Percentiles rank a stretch among this genome's conserved stretches.
Evolutionary conservation across 2,113 vertebrate genomes (phyloP).

Genomic region (Corapipo altera): DNA sequence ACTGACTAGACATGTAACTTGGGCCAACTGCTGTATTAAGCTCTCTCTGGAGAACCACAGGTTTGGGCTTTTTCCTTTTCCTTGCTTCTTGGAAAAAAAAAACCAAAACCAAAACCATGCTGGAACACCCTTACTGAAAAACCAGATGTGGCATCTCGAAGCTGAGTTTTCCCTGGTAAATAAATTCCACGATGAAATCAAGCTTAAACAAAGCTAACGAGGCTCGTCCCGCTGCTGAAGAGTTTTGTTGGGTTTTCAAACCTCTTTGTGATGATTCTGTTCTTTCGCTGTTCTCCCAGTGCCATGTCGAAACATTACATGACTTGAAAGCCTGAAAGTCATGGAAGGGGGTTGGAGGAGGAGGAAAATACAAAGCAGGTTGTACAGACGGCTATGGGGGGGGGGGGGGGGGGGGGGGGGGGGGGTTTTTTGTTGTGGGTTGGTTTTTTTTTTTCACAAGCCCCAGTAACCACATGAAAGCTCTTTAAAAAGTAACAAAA

Average conservation of each 20-base stretch:
- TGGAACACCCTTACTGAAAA: not conserved
- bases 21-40: not conserved
- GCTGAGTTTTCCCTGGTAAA: not conserved
- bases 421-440: not conserved
- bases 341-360: not conserved
- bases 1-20: not conserved
- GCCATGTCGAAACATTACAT: not conserved
- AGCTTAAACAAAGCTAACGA: slow-evolving; percentile 15
- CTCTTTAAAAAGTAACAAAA: slow-evolving; percentile 28
- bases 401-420: not conserved
- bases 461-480: slow-evolving; percentile 46
- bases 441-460: not conserved
- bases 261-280: slow-evolving; percentile 11
- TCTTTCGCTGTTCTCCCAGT: slow-evolving; percentile 20
- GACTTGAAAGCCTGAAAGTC: slow-evolving; percentile 42
- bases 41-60: not conserved
- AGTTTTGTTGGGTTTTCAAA: slow-evolving; percentile 32
- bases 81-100: not conserved
- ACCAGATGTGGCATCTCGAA: not conserved
- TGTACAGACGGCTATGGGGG: not conserved
- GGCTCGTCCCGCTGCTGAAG: not conserved
- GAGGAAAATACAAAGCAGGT: slow-evolving; percentile 6
- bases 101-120: not conserved
- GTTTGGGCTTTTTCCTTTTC: not conserved
- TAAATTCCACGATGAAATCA: not conserved